phyloP scores from a whole-genome alignment of 2,797 vertebrate genomes.

The Acanthurus tractus region DNA sequence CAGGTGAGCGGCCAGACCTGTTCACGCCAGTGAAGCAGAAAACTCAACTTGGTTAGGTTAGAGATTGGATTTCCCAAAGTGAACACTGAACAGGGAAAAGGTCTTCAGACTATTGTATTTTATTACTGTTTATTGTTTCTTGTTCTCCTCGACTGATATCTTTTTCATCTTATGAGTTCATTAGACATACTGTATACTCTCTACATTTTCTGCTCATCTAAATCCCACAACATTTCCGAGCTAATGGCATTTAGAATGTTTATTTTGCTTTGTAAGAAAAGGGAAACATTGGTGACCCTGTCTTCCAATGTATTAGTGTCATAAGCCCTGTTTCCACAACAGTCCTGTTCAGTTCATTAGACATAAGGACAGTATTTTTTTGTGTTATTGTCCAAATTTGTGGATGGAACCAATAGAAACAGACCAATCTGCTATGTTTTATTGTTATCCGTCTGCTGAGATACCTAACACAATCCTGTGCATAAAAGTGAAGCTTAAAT shows the following conservation, averaged over 20 bases:
- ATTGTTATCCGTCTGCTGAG: no score
- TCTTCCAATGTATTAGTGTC: no score
- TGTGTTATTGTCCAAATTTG: no score
- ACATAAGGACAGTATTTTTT: no score
- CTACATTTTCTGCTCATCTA: conserved; percentile 7
- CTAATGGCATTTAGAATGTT: neutral
- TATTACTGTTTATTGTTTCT: conserved; percentile 59
- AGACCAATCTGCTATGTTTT: no score
- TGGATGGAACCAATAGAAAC: no score
- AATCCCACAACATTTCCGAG: neutral
- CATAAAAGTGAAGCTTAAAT: no score
- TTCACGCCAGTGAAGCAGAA: conserved; percentile 85
- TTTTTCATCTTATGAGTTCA: conserved; percentile 20
- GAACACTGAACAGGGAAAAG: conserved; percentile 68
- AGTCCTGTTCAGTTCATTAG: no score
- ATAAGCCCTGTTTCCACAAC: no score
- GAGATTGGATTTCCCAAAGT: conserved; percentile 87
- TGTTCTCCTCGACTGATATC: conserved; percentile 24
- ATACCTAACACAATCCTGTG: no score
- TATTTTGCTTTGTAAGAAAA: neutral
- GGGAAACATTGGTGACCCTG: no score
- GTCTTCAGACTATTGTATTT: conserved; percentile 64
- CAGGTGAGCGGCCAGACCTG: conserved; percentile 85
- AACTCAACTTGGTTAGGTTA: conserved; percentile 86
- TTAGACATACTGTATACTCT: conserved; percentile 23